Base-by-base conservation (phyloP, 2,797 vertebrate genomes). In the Gymnocypris eckloni region DNA sequence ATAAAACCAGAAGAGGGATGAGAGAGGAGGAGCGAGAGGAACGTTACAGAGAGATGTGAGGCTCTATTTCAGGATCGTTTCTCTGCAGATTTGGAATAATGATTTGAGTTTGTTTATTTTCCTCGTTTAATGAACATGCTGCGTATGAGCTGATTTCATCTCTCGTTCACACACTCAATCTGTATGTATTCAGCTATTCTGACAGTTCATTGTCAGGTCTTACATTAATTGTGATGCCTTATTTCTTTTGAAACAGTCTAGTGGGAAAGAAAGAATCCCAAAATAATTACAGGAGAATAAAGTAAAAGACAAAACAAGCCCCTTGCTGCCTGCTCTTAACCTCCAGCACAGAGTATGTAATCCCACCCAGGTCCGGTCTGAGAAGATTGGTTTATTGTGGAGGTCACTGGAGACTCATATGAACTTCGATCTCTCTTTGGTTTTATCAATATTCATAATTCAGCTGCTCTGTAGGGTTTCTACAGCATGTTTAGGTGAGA, bases 1-100 rank as follows among this genome's bases (percentile, higher is more conserved):
- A 94, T 93, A 93, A 67, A 92, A 92, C 89, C 90, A 88, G 86
- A 89, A 90, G 90, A 83, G 83, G 20, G 87, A 87, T 83, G 81
- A 66, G 41, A 78, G 84, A 72, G 80, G 45, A 67, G 82, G 72
- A 77, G 61, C 20, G 9, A 67, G 72, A 54, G 59, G 33, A 84
- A 28, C 59, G 22, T 54, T 64, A 72, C 61, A 61, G 43, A 52
- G 75, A 43, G 77, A 79, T 71, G 79, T 39, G 56, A 87, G 69
- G 59, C 61, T 85, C 80, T 87, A 89, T 89, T 87, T 89, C 66
- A 52, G 75, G 48, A 82, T 87, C 61, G 82, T 83, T 64, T 87
- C 75, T 85, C 85, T 69, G 67, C 33, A 28, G 52, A 88, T 83
- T 78, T 75, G 79, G 73, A 83, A 84, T 81, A 88, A 90, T 83